Evolutionary conservation across 2,113 vertebrate genomes (phyloP), one percentile per base, ranked within the genome.

Genomic region (Cottus gobio): DNA sequence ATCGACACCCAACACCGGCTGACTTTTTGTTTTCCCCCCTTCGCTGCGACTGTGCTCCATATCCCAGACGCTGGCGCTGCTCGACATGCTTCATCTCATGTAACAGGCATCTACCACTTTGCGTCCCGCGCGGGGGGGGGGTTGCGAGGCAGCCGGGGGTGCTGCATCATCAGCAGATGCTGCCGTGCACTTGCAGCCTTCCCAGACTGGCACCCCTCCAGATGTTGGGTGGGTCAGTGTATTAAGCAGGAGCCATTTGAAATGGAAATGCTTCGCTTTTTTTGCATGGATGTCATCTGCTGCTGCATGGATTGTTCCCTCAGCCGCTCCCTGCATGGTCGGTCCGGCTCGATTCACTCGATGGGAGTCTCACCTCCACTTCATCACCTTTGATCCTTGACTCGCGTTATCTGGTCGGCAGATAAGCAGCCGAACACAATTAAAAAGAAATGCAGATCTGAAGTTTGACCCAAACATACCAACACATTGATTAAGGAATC

Each of bases 21-120:
- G 87, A 92, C 85, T 90, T 77, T 82, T 64, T 86, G 75, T 86
- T 87, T 84, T 48, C 71, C 61, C 52, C 73, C 7, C 75, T 84
- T 89, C 68, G 20, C 83, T 78, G 84, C 42, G 30, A 83, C 80
- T 73, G 67, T 42, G 60, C 63, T 77, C 67, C 56, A 61, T 72
- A 80, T 91, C 86, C 88, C 85, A 90, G 87, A 86, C 85, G 81
- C 90, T 89, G 76, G 62, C 60, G 79, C 46, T 61, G 76, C 86
- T 90, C 74, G 90, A 95, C 93, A 94, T 90, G 95, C 94, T 95
- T 92, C 92, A 84, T 92, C 96, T 97, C 96, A 96, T 96, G 94
- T 96, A 96, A 95, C 95, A 93, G 92, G 90, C 93, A 95, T 89
- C 93, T 96, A 97, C 94, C 95, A 96, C 93, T 95, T 85, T 88